Base-by-base conservation (phyloP, 2,888 invertebrate genomes). In the Spialia ferax region DNA sequence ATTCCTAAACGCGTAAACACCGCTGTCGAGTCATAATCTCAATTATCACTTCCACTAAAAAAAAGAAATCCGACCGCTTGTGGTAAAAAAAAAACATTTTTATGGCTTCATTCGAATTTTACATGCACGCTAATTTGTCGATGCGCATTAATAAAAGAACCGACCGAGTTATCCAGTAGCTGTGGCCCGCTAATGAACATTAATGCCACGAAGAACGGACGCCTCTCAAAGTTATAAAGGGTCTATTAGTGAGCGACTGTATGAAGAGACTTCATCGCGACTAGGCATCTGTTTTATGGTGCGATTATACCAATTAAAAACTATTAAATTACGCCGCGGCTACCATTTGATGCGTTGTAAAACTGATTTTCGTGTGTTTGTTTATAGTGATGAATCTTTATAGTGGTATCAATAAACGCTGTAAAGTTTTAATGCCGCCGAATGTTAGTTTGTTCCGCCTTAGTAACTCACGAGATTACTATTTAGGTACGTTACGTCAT, bases 51-150 rank as follows among this genome's bases (percentile, higher is more conserved):
- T 90, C 82, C 73, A 86, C 83, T 73, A 87, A 87, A 88, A 90
- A 85, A 87, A 88, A 86, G 80, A 85, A 88, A 88, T 81, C 82
- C 80, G 80, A 77, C 82, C 78, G 80, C 52, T 73, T 71, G 67
- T 70, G 71, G 71, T 74, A 72, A 77, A 74, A 75, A 88, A 87
- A 83, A 85, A 91, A 80, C 84, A 84, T 88, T 87, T 91, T 91
- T 93, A 91, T 88, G 74, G 82, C 88, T 82, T 79, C 86, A 89
- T 89, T 88, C 87, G 88, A 87, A 86, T 90, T 93, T 93, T 93
- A 93, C 93, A 88, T 89, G 84, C 87, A 87, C 86, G 93, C 91
- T 93, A 93, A 93, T 93, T 93, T 92, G 92, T 92, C 87, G 88
- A 91, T 85, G 83, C 79, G 83, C 23, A 52, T 88, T 87, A 84